phyloP scores from a whole-genome alignment of 2,113 vertebrate genomes.

The Sylvia atricapilla region DNA sequence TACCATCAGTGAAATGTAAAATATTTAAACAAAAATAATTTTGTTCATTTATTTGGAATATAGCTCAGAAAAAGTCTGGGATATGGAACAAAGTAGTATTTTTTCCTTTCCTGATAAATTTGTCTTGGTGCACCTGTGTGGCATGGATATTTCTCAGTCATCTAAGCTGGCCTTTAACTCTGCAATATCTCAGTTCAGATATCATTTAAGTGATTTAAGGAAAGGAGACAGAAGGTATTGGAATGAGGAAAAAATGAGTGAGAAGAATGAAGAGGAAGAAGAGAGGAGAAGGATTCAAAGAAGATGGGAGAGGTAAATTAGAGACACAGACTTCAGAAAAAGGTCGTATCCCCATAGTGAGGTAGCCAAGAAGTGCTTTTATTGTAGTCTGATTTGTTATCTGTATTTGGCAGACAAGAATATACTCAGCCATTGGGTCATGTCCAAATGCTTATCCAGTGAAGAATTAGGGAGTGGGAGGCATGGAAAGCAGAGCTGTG shows the following conservation, averaged over 20 bases:
- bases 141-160: background rate
- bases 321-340: background rate
- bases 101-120: background rate
- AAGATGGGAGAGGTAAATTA: background rate
- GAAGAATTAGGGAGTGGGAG: background rate
- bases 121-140: background rate
- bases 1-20: background rate
- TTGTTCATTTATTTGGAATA: background rate
- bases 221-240: background rate
- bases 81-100: background rate
- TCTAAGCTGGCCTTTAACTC: background rate
- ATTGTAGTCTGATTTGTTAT: background rate
- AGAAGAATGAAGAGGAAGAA: background rate
- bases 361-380: background rate
- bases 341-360: background rate
- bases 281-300: background rate
- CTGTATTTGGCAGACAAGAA: background rate
- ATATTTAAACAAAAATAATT: background rate
- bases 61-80: background rate
- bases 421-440: background rate
- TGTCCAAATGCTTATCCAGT: background rate
- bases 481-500: background rate
- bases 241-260: background rate
- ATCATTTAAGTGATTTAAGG: background rate
- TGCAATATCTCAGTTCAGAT: background rate